Conservation (phyloP, 1,140 invertebrate genomes). For the Theocolax elegans region DNA sequence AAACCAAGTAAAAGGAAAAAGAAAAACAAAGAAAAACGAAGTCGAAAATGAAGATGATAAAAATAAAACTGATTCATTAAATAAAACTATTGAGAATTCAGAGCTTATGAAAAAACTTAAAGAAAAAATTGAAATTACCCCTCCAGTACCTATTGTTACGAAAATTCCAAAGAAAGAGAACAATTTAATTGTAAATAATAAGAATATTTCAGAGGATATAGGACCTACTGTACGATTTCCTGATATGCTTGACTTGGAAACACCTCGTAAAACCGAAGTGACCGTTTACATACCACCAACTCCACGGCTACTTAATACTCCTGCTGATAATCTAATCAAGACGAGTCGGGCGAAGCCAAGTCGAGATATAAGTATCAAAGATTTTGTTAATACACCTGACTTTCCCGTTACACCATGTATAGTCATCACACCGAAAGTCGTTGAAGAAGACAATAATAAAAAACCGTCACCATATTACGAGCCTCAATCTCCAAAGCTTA, state of each 20-base stretch:
- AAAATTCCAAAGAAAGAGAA: too few species aligned
- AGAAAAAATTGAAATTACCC: constrained; percentile 17
- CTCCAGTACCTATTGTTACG: not conserved
- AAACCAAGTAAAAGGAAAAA: not conserved
- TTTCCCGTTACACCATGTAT: constrained; percentile 61
- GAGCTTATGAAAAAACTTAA: too few species aligned
- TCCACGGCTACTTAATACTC: constrained; percentile 57
- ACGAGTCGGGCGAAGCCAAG: constrained; percentile 45
- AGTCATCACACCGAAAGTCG: constrained; percentile 54
- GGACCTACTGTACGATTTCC: constrained; percentile 25
- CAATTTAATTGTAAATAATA: too few species aligned
- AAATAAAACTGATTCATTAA: too few species aligned
- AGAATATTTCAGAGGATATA: too few species aligned
- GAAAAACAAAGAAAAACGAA: too few species aligned
- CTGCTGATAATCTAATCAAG: constrained; percentile 51
- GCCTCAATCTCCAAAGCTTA: not conserved
- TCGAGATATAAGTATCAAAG: constrained; percentile 54
- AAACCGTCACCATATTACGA: constrained; percentile 60
- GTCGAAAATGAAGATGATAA: not conserved
- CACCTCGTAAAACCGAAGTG: constrained; percentile 56
- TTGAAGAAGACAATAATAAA: constrained; percentile 46
- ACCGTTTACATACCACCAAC: constrained; percentile 57
- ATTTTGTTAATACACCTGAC: constrained; percentile 59
- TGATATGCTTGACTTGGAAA: constrained; percentile 52
- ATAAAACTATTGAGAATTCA: not conserved